phyloP scores from a whole-genome alignment of 37 sponge, comb jelly and placozoan genomes.

The Haliclona indistincta region DNA sequence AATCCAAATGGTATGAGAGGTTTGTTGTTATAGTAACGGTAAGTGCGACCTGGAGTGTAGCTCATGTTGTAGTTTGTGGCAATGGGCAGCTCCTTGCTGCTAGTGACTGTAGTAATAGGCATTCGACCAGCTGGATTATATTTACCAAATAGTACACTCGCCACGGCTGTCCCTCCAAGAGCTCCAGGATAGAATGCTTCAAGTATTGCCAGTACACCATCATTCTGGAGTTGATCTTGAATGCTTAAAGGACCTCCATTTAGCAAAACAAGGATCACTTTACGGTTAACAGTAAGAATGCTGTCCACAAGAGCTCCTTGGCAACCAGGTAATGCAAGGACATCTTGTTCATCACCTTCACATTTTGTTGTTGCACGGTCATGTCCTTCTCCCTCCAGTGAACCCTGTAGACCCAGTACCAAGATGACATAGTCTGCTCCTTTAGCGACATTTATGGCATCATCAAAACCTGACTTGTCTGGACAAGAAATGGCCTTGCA shows the following conservation, averaged over 20 bases:
- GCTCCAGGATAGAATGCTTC: constrained; percentile 9
- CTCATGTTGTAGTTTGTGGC: constrained; percentile 45
- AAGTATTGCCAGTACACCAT: background rate
- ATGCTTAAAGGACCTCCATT: background rate
- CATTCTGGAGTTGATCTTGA: background rate
- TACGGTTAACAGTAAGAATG: constrained; percentile 1
- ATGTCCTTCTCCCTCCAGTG: constrained; percentile 54
- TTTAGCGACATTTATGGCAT: constrained; percentile 17
- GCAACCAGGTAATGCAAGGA: constrained; percentile 49
- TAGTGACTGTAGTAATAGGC: constrained; percentile 35
- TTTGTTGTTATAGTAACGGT: constrained; percentile 30
- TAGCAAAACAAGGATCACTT: background rate
- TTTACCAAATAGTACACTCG: constrained; percentile 57
- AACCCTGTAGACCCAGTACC: constrained; percentile 61
- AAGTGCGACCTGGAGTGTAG: constrained; percentile 43
- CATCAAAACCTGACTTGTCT: constrained; percentile 24
- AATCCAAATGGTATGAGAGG: constrained; percentile 53
- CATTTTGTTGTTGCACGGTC: constrained; percentile 42
- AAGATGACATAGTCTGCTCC: constrained; percentile 56
- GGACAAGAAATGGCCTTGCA: constrained; percentile 20
- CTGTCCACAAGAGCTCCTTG: constrained; percentile 43
- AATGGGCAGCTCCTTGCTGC: constrained; percentile 15
- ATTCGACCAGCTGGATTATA: constrained; percentile 62
- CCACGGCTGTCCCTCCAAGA: constrained; percentile 62
- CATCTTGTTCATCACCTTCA: background rate